A percentile compares a stretch with the other conserved stretches of the same genome.
Evolutionary conservation across 2,113 vertebrate species (phyloP).

Genomic region (Blennius ocellaris): DNA sequence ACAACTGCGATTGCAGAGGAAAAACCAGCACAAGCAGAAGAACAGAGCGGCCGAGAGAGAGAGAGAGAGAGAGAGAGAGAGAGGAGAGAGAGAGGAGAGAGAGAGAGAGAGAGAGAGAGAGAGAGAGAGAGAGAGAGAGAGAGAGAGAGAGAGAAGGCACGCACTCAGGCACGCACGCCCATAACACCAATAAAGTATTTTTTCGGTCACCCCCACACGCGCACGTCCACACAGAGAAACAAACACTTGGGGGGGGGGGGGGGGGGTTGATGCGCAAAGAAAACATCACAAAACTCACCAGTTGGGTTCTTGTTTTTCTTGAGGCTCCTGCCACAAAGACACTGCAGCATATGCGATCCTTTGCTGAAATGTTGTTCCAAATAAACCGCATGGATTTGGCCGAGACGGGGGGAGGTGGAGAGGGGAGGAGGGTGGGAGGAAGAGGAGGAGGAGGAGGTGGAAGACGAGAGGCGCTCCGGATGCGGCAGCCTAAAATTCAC

Average conservation of each 20-base stretch:
- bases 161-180: slow-evolving; percentile 2
- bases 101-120: no score
- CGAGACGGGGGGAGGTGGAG: slow-evolving; percentile 82
- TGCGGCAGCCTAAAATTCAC: slow-evolving; percentile 92
- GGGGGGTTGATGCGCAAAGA: not conserved
- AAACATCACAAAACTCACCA: slow-evolving; percentile 88
- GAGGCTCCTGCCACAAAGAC: slow-evolving; percentile 99
- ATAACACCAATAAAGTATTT: slow-evolving; percentile 43
- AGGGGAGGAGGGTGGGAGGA: slow-evolving; percentile 15
- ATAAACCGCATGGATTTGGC: slow-evolving; percentile 99
- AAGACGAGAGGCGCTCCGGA: slow-evolving; percentile 94
- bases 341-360: slow-evolving; percentile 99
- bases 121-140: no score
- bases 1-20: slow-evolving; percentile 86
- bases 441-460: slow-evolving; percentile 56
- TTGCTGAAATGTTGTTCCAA: slow-evolving; percentile 99
- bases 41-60: slow-evolving; percentile 82
- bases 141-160: no score
- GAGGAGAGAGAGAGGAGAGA: no score
- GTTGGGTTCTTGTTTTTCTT: slow-evolving; percentile 99
- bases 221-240: not conserved
- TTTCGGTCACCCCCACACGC: slow-evolving; percentile 7
- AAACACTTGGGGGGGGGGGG: not conserved
- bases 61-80: no score
- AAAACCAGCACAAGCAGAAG: slow-evolving; percentile 81